Percentiles rank a stretch among this genome's conserved stretches.
These are phyloP conservation scores for Forbesichthys papilliferus DNA, from an alignment of 2,113 vertebrate genomes.

Conservation along the genomic window DNA sequence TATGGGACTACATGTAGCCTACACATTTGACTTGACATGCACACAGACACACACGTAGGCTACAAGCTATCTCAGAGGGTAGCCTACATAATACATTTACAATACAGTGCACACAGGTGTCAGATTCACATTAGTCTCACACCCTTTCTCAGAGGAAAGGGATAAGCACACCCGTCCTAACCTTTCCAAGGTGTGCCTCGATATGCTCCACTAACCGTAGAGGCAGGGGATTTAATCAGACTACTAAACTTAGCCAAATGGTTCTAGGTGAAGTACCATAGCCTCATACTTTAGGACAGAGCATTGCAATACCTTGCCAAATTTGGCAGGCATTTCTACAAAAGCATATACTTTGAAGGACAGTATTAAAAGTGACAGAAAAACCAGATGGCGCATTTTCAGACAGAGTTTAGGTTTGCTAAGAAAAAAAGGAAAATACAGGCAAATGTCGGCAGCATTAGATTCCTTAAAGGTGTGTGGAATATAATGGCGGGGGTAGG, in stretches of 20 bases:
- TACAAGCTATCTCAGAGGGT: too few species aligned
- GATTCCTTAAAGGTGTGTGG: too few species aligned
- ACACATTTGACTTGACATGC: too few species aligned
- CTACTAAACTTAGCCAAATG: background rate
- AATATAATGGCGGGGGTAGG: too few species aligned
- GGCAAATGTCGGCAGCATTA: background rate
- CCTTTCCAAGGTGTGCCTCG: background rate
- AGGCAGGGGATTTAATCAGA: too few species aligned
- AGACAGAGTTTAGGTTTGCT: background rate
- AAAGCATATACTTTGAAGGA: conserved; percentile 7
- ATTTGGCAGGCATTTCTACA: conserved; percentile 5
- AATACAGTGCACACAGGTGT: too few species aligned
- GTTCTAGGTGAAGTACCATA: conserved; percentile 1
- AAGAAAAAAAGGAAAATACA: background rate
- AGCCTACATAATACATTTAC: too few species aligned
- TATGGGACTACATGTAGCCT: too few species aligned
- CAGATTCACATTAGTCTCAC: background rate
- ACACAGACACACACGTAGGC: too few species aligned
- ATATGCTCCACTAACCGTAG: too few species aligned
- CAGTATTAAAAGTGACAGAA: background rate
- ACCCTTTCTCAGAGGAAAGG: background rate
- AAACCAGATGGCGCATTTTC: too few species aligned
- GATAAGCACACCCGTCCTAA: conserved; percentile 12
- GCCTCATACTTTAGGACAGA: background rate
- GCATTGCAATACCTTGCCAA: background rate